phyloP scores from a whole-genome alignment of 2,888 invertebrate genomes.

The Pristionchus mayeri region DNA sequence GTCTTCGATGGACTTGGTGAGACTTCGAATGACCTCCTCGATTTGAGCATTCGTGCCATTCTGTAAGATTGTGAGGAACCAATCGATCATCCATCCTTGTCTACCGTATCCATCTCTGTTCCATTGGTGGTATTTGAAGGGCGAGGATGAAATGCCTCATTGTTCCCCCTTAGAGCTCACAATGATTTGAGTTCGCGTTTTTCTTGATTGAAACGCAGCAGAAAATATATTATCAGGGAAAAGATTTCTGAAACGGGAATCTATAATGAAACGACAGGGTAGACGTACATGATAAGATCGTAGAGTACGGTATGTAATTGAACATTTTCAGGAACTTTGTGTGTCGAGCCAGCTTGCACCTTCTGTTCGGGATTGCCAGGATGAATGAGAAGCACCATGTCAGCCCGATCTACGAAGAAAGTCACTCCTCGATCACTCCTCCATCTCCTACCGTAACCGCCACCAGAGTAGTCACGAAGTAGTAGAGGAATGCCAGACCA shows the following conservation, averaged over 20 bases:
- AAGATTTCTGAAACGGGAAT: constrained; percentile 10
- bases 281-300: constrained; percentile 31
- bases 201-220: constrained; percentile 40
- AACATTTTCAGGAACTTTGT: constrained; percentile 29
- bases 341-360: not conserved
- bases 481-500: constrained; percentile 27
- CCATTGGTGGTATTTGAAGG: not conserved
- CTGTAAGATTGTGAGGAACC: no score
- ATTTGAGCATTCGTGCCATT: not conserved
- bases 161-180: not conserved
- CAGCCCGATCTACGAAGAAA: constrained; percentile 8
- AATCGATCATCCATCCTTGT: not conserved
- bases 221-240: constrained; percentile 38
- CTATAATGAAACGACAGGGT: not conserved
- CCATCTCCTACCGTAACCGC: constrained; percentile 15
- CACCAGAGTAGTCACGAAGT: constrained; percentile 33
- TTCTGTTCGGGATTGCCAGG: constrained; percentile 24
- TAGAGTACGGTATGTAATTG: constrained; percentile 38
- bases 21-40: not conserved
- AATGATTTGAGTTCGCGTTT: not conserved
- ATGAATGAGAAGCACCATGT: not conserved
- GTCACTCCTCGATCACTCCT: not conserved
- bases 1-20: not conserved
- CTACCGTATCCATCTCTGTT: constrained; percentile 1
- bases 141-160: not conserved